These are phyloP conservation scores for Caenorhabditis panamensis DNA, from an alignment of 2,888 invertebrate genomes.

Conservation along the genomic window DNA sequence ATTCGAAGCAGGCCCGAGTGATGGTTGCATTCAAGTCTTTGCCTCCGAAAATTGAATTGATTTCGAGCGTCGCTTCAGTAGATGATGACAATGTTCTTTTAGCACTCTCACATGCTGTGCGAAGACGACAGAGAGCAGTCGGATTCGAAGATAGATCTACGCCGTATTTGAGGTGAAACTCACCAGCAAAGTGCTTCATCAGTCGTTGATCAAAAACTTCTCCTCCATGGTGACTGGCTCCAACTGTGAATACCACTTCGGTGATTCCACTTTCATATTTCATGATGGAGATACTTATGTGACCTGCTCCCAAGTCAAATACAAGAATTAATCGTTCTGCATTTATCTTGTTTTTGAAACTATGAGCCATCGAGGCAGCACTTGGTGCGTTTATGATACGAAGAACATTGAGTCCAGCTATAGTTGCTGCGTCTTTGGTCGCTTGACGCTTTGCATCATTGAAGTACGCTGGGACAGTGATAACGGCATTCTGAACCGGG, in stretches of 20 bases:
- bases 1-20: slow-evolving; percentile 97
- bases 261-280: slow-evolving; percentile 68
- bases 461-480: slow-evolving; percentile 91
- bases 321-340: slow-evolving; percentile 72
- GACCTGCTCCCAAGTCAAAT: slow-evolving; percentile 84
- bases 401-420: too few relatives aligned
- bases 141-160: slow-evolving; percentile 89
- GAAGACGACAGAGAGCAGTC: slow-evolving; percentile 90
- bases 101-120: slow-evolving; percentile 86
- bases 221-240: slow-evolving; percentile 86
- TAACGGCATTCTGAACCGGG: slow-evolving; percentile 86
- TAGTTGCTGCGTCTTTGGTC: slow-evolving; percentile 83
- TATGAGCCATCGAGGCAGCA: slow-evolving; percentile 89
- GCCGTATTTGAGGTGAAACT: slow-evolving; percentile 86
- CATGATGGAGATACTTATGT: slow-evolving; percentile 79
- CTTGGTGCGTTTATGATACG: slow-evolving; percentile 83
- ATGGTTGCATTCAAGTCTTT: slow-evolving; percentile 96
- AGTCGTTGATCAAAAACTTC: slow-evolving; percentile 81
- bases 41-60: slow-evolving; percentile 94
- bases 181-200: slow-evolving; percentile 82
- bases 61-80: slow-evolving; percentile 86
- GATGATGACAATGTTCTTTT: slow-evolving; percentile 85
- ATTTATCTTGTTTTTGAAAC: slow-evolving; percentile 82
- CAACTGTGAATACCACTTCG: slow-evolving; percentile 85
- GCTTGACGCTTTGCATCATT: slow-evolving; percentile 86